Percentiles rank a stretch among this genome's conserved stretches.
Conservation (phyloP, 2,797 vertebrate genomes). For the Clarias pachynema region DNA sequence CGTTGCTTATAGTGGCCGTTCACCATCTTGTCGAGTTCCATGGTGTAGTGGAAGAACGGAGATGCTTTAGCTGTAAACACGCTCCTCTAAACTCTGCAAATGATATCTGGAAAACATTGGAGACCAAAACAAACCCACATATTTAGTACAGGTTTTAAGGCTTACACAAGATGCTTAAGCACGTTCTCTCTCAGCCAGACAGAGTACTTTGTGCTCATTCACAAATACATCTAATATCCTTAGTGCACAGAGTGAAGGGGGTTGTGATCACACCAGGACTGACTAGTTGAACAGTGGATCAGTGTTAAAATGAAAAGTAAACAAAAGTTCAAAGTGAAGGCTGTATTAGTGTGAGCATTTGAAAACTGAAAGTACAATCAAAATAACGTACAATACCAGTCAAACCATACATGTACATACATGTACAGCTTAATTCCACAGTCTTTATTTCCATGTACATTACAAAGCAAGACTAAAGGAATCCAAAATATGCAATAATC, state of each 20-base stretch:
- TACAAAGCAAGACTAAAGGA: too few relatives aligned
- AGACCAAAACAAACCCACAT: background rate
- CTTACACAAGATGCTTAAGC: background rate
- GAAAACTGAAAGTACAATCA: background rate
- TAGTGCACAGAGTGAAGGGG: background rate
- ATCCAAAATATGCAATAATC: too few relatives aligned
- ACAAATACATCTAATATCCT: conserved; percentile 33
- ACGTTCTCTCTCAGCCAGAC: background rate
- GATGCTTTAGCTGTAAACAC: too few relatives aligned
- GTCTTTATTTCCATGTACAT: too few relatives aligned
- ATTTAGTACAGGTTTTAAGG: background rate
- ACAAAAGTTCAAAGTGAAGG: too few relatives aligned
- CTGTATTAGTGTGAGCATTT: background rate
- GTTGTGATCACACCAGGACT: background rate
- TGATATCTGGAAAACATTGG: conserved; percentile 22
- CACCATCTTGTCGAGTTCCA: conserved; percentile 76
- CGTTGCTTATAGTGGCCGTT: conserved; percentile 65
- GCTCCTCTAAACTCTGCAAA: conserved; percentile 25
- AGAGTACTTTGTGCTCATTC: conserved; percentile 21
- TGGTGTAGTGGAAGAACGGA: conserved; percentile 46
- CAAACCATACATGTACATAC: too few relatives aligned
- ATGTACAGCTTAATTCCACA: too few relatives aligned
- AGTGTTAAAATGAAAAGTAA: background rate
- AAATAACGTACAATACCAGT: too few relatives aligned
- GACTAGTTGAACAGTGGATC: background rate